A percentile compares a stretch with the other conserved stretches of the same genome.
Conservation (phyloP, 2,797 vertebrate species). For the Fratercula arctica region DNA sequence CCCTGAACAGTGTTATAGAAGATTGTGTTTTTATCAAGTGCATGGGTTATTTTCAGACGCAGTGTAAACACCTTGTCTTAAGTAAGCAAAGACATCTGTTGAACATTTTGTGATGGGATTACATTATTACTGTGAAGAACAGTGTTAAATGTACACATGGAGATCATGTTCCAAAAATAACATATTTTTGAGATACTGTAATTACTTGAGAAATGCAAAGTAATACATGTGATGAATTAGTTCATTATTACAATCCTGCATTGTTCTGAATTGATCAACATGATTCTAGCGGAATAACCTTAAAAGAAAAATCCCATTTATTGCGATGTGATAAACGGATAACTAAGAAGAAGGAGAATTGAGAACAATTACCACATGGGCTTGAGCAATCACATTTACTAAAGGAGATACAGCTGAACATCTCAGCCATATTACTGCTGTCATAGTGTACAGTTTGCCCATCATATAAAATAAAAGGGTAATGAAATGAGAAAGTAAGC, state of each 20-base stretch:
- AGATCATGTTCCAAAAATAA: conserved; percentile 5
- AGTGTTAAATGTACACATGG: background rate
- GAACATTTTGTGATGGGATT: conserved; percentile 2
- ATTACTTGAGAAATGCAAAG: conserved; percentile 42
- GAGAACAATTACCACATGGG: conserved; percentile 15
- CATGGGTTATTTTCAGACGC: background rate
- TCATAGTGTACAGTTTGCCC: conserved; percentile 48
- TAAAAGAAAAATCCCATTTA: conserved; percentile 43
- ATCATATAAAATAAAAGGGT: conserved; percentile 64
- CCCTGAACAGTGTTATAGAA: background rate
- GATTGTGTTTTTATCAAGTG: background rate
- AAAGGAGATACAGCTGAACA: conserved; percentile 43
- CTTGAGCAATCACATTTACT: conserved; percentile 22
- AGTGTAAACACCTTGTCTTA: background rate
- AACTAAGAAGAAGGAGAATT: conserved; percentile 22
- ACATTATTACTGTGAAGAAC: background rate
- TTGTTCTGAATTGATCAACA: conserved; percentile 32
- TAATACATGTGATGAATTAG: conserved; percentile 32
- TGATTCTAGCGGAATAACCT: conserved; percentile 42
- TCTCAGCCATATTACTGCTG: conserved; percentile 41
- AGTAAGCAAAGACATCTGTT: conserved; percentile 40
- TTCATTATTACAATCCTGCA: conserved; percentile 14
- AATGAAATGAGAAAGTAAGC: conserved; percentile 45
- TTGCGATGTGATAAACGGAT: conserved; percentile 29
- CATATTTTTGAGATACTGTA: background rate